phyloP scores from a whole-genome alignment of 2,113 vertebrate genomes.

The Oceanites oceanicus region DNA sequence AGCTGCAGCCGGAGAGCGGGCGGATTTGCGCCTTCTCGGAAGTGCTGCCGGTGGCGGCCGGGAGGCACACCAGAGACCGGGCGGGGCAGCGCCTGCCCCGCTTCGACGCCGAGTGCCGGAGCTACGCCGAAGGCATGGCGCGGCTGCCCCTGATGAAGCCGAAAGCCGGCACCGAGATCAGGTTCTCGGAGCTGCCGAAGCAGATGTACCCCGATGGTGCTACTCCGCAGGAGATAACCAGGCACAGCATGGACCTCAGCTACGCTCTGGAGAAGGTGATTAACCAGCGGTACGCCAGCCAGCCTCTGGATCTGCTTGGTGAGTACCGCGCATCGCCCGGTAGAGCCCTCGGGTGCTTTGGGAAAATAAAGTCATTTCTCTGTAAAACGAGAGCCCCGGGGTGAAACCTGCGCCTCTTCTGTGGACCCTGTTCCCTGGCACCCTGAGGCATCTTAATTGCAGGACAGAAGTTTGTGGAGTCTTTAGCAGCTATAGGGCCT shows the following conservation, averaged over 20 bases:
- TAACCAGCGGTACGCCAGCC: constrained; percentile 71
- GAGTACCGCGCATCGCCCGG: background rate
- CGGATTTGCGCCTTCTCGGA: constrained; percentile 88
- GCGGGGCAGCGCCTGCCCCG: constrained; percentile 77
- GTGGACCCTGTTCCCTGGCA: rapidly evolving
- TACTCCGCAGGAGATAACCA: constrained; percentile 88
- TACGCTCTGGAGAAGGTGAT: constrained; percentile 86
- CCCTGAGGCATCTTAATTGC: rapidly evolving
- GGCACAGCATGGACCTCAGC: constrained; percentile 91
- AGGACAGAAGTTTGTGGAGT: background rate
- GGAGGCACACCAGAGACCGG: constrained; percentile 82
- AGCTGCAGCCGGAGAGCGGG: constrained; percentile 85
- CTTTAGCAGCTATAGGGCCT: background rate
- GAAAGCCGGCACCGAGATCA: constrained; percentile 86
- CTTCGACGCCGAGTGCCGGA: constrained; percentile 84
- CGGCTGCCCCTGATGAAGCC: constrained; percentile 88
- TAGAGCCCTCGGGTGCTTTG: no score
- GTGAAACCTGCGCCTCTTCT: rapidly evolving
- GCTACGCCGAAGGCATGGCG: constrained; percentile 90
- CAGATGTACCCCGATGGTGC: constrained; percentile 88
- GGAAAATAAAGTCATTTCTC: rapidly evolving
- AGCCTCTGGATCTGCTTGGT: constrained; percentile 88
- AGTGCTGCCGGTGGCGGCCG: constrained; percentile 82
- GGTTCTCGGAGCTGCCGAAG: constrained; percentile 87
- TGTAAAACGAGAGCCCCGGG: background rate